These are phyloP conservation scores for Salvator merianae DNA, from an alignment of 2,113 vertebrate genomes.

Conservation along the genomic window DNA sequence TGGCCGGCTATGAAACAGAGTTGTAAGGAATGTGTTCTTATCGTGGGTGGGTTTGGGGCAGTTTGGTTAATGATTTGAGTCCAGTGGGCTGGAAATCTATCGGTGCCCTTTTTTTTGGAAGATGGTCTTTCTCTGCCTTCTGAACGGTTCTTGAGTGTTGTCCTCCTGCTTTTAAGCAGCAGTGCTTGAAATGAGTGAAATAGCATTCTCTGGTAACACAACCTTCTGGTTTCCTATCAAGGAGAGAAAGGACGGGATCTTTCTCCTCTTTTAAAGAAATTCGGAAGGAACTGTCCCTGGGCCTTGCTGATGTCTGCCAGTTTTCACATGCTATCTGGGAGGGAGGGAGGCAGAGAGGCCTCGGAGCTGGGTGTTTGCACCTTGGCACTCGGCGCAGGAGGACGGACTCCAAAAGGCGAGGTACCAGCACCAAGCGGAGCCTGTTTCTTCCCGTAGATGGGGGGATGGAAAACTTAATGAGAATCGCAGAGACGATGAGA, in stretches of 20 bases:
- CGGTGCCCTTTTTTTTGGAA: background rate
- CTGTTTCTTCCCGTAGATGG: conserved; percentile 68
- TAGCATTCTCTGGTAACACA: background rate
- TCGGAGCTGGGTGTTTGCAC: conserved; percentile 56
- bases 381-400: conserved; percentile 60
- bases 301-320: background rate
- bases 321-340: background rate
- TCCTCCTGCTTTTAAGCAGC: too few species aligned
- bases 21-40: too few species aligned
- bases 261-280: background rate
- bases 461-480: conserved; percentile 74
- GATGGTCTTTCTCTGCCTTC: too few species aligned
- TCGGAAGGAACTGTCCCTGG: background rate
- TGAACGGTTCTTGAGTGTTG: too few species aligned
- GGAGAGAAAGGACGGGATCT: background rate
- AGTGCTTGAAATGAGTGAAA: background rate
- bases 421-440: conserved; percentile 47
- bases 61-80: too few species aligned
- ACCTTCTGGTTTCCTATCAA: background rate
- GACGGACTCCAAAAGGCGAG: conserved; percentile 63
- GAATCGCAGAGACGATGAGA: conserved; percentile 66
- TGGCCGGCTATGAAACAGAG: too few species aligned
- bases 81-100: too few species aligned
- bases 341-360: conserved; percentile 15
- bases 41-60: too few species aligned